Percentiles rank a stretch among this genome's conserved stretches.
Evolutionary conservation across 2,113 vertebrate genomes (phyloP).

Genomic region (Equus quagga): DNA sequence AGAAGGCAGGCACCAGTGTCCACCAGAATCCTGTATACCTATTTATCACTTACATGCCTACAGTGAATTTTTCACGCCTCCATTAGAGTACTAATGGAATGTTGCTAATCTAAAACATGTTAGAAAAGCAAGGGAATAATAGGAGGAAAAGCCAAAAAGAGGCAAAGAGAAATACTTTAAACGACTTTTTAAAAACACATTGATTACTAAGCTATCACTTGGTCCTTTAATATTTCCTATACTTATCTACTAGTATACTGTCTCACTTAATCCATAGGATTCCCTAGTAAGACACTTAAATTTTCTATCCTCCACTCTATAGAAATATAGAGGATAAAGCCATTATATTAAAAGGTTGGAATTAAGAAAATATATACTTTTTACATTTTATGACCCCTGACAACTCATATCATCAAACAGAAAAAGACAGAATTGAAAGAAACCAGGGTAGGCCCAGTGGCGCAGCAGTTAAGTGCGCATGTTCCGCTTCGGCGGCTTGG

Average conservation of each 20-base stretch:
- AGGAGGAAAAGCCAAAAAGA: neutral
- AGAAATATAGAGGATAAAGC: conserved; percentile 16
- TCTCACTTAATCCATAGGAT: neutral
- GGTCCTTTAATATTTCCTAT: neutral
- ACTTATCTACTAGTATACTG: neutral
- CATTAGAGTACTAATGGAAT: neutral
- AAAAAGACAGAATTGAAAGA: conserved; percentile 2
- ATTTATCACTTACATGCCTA: neutral
- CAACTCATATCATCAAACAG: neutral
- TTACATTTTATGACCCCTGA: neutral
- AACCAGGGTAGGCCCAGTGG: neutral
- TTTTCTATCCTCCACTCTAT: neutral
- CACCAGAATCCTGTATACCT: neutral
- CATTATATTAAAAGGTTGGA: neutral
- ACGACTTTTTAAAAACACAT: neutral
- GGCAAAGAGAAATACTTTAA: neutral
- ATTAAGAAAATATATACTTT: neutral
- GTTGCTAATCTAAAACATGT: neutral
- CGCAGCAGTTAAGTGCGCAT: too few species aligned
- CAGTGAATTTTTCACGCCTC: neutral
- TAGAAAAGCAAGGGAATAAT: neutral
- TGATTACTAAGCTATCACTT: neutral
- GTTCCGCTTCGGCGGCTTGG: too few species aligned
- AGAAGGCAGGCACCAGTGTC: neutral
- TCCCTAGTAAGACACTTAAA: neutral